Evolutionary conservation across 2,113 vertebrate genomes (phyloP), one percentile per base, ranked within the genome.

Genomic region (Dolichotis patagonum): DNA sequence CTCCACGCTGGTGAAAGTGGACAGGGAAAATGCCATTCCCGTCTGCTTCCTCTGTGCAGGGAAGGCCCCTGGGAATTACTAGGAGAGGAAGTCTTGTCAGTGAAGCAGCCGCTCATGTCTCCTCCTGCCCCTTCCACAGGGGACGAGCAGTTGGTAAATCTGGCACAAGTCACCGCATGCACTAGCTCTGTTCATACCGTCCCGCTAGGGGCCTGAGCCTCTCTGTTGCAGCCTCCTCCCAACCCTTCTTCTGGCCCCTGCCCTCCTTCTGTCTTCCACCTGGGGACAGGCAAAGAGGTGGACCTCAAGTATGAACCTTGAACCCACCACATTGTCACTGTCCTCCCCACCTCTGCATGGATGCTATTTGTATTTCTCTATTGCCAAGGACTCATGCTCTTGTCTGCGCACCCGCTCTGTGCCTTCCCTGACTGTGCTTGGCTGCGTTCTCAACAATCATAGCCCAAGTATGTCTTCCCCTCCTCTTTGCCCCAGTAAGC

Each of bases 111-210:
- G 32, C 54, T 87, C 19, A 1, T 1, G 41, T 28, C 73, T 24
- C n/a, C 30, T 32, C 58, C 12, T 14, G 1, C 1, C 0, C 0
- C 17, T 43, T 80, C 63, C 30, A 3, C 0, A 10, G 1, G 22
- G 78, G 11, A n/a, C 17, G 28, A 10, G 86, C 65, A 6, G 69
- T 7, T 60, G 71, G n/a, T 0, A 4, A 43, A 41, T 65, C 52
- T 49, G 35, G 4, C 46, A 52, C 52, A 24, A 35, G 12, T 69
- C 14, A 17, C 12, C 0, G n/a, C 13, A 0, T 1, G 26, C 13
- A 7, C 69, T 43, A 26, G 22, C 10, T 52, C 82, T 32, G 26
- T 12, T 49, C 67, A 78, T 28, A 0, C 62, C 10, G n/a, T 49
- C 17, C 3, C 35, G 56, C 54, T 16, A 6, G 0, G 46, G 11